Percentiles rank a stretch among this genome's conserved stretches.
These are phyloP conservation scores for Schizopygopsis pylzovi DNA, from an alignment of 2,797 vertebrate genomes.

Conservation along the genomic window DNA sequence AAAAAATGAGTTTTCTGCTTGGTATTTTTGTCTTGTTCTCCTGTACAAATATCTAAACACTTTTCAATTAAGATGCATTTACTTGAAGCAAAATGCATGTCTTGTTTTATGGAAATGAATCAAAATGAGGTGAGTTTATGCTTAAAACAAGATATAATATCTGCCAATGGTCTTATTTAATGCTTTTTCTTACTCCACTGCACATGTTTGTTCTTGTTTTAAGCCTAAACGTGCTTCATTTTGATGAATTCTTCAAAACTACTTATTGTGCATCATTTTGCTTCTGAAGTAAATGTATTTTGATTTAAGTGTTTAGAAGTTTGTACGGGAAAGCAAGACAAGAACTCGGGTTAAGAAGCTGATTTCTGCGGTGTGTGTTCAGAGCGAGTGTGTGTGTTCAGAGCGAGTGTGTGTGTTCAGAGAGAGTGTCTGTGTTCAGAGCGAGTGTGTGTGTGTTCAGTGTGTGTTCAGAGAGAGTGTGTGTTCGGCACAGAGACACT, in stretches of 20 bases:
- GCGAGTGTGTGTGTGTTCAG: not conserved
- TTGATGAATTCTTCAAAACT: not conserved
- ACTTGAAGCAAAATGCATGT: not conserved
- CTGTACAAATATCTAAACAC: not conserved
- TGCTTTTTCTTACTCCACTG: not conserved
- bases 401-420: too few species aligned
- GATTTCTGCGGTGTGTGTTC: not conserved
- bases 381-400: not conserved
- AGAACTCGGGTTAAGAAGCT: not conserved
- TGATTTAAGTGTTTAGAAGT: not conserved
- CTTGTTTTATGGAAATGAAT: not conserved
- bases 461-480: slow-evolving; percentile 5
- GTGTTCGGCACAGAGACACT: not conserved
- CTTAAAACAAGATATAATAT: not conserved
- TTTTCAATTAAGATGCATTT: not conserved
- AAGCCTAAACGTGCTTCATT: too few species aligned
- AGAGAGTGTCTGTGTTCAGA: too few species aligned
- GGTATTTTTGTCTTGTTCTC: not conserved
- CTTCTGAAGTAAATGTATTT: not conserved
- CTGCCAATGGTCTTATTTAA: not conserved
- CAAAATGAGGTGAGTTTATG: not conserved
- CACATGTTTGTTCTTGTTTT: not conserved
- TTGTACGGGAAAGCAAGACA: not conserved
- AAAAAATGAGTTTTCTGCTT: not conserved
- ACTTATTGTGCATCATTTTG: not conserved